These are phyloP conservation scores for Fragum whitleyi DNA, from an alignment of 2,888 invertebrate species.

Conservation along the genomic window DNA sequence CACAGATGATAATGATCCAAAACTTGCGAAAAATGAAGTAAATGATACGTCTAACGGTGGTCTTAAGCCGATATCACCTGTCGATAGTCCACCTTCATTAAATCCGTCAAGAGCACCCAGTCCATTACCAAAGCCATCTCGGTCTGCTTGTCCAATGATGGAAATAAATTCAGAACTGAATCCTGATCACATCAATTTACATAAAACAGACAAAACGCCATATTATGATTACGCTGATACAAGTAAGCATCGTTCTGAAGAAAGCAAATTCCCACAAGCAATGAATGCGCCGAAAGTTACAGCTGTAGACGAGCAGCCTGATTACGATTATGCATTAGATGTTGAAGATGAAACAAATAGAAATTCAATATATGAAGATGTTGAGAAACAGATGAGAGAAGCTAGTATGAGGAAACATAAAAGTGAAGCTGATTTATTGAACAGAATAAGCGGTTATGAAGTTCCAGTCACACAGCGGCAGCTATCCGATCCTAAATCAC, in stretches of 20 bases:
- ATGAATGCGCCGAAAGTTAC: slow-evolving; percentile 5
- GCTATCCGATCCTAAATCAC: slow-evolving; percentile 7
- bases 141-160: not conserved
- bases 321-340: slow-evolving; percentile 49
- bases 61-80: slow-evolving; percentile 27
- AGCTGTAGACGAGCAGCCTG: slow-evolving; percentile 12
- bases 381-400: slow-evolving; percentile 23
- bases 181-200: not conserved
- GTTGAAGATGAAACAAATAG: slow-evolving; percentile 20
- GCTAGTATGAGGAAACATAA: slow-evolving; percentile 40
- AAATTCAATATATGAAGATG: slow-evolving; percentile 44
- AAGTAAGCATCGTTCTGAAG: not conserved
- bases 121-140: not conserved
- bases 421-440: slow-evolving; percentile 32
- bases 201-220: not conserved
- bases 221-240: slow-evolving; percentile 36
- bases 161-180: not conserved
- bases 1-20: slow-evolving; percentile 34
- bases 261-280: not conserved
- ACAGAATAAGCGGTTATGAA: slow-evolving; percentile 29
- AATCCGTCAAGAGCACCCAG: not conserved
- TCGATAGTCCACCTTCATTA: slow-evolving; percentile 38
- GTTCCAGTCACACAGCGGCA: slow-evolving; percentile 38
- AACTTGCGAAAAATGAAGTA: slow-evolving; percentile 26
- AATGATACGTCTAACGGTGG: not conserved